These are phyloP conservation scores for Antitype chi DNA, from an alignment of 2,888 invertebrate species.

Conservation along the genomic window DNA sequence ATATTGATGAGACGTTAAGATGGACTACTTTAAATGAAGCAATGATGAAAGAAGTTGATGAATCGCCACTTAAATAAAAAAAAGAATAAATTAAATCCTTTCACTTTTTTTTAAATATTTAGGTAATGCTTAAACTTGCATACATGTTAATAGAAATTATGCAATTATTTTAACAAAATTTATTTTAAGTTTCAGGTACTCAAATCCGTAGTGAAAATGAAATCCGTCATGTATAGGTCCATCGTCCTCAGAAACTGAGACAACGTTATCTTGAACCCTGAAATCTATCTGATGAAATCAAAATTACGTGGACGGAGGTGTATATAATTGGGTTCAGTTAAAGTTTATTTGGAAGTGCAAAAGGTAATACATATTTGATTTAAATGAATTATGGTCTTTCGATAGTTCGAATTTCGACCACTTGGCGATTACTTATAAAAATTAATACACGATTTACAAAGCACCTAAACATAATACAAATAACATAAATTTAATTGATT, in stretches of 20 bases:
- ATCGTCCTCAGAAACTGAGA: too few species aligned
- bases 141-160: neutral
- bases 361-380: too few species aligned
- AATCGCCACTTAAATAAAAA: constrained; percentile 6
- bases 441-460: neutral
- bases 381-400: too few species aligned
- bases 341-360: too few species aligned
- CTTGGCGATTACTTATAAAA: too few species aligned
- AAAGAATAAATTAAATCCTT: constrained; percentile 36
- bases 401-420: too few species aligned
- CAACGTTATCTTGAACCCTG: too few species aligned
- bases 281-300: too few species aligned
- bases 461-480: constrained; percentile 10
- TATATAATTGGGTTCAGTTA: too few species aligned
- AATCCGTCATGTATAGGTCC: too few species aligned
- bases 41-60: constrained; percentile 37
- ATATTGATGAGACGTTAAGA: constrained; percentile 36
- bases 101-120: constrained; percentile 33
- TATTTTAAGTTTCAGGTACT: neutral
- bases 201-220: too few species aligned
- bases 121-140: neutral
- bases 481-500: constrained; percentile 32
- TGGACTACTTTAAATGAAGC: constrained; percentile 40
- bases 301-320: too few species aligned
- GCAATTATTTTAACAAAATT: neutral